Percentiles rank a stretch among this genome's conserved stretches.
phyloP scores from a whole-genome alignment of 2,888 invertebrate species.

The Tachina lurida region DNA sequence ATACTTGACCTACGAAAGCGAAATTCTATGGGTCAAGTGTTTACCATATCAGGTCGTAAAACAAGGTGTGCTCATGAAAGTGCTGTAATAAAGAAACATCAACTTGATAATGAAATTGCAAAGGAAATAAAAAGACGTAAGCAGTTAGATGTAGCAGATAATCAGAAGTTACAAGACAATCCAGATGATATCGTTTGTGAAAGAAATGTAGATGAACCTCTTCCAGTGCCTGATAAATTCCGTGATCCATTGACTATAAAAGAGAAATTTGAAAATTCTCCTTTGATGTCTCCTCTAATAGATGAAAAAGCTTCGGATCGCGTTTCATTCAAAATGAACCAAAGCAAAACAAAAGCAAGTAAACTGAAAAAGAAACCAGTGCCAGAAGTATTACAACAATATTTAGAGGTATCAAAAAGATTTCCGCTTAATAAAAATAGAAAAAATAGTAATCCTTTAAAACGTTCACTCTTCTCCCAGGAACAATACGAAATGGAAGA shows the following conservation, averaged over 20 bases:
- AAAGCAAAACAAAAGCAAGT: background rate
- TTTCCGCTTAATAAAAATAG: conserved; percentile 27
- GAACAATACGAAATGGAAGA: conserved; percentile 70
- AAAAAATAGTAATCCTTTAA: conserved; percentile 35
- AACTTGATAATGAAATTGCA: conserved; percentile 74
- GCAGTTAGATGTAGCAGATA: background rate
- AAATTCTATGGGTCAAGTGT: conserved; percentile 74
- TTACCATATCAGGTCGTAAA: conserved; percentile 70
- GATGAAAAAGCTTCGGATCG: conserved; percentile 62
- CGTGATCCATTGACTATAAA: conserved; percentile 37
- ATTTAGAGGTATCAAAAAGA: conserved; percentile 65
- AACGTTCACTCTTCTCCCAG: conserved; percentile 73
- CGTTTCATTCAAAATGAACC: conserved; percentile 57
- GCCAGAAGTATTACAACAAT: conserved; percentile 68
- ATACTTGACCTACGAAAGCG: conserved; percentile 79
- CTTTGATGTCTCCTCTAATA: conserved; percentile 17
- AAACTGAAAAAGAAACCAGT: background rate
- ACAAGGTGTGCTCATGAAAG: conserved; percentile 1
- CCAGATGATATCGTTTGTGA: background rate
- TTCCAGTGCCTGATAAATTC: conserved; percentile 66
- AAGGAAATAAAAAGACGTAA: conserved; percentile 67
- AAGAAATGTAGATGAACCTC: conserved; percentile 11
- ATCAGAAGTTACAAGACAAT: background rate
- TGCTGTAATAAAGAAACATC: conserved; percentile 65
- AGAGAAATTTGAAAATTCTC: background rate